Evolutionary conservation across 2,888 invertebrate species (phyloP).

Genomic region (Lordiphosa andalusiaca): DNA sequence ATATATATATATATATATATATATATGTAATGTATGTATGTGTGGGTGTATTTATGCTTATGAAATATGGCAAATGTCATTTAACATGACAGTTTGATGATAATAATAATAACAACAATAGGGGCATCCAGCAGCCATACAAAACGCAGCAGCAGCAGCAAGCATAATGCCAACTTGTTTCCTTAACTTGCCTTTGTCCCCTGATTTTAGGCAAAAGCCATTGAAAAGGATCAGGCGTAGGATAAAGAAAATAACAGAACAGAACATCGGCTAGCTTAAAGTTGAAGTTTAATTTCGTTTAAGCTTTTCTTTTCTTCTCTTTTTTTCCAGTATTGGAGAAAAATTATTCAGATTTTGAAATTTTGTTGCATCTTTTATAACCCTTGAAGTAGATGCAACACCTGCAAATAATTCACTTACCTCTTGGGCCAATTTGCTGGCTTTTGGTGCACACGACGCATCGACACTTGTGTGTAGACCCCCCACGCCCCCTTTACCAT

Average conservation of each 20-base stretch:
- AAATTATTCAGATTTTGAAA: too few species aligned
- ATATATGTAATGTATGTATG: conserved; percentile 26
- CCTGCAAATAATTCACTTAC: conserved; percentile 38
- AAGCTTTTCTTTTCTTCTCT: too few species aligned
- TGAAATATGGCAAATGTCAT: conserved; percentile 77
- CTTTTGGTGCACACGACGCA: conserved; percentile 21
- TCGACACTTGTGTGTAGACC: conserved; percentile 58
- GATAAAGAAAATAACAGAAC: too few species aligned
- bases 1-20: conserved; percentile 20
- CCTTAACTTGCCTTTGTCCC: too few species aligned
- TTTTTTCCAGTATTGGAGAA: too few species aligned
- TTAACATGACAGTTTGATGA: conserved; percentile 77
- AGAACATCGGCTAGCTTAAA: too few species aligned
- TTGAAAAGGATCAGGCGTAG: too few species aligned
- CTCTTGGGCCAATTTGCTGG: conserved; percentile 7
- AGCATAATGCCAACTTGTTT: too few species aligned
- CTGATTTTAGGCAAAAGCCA: too few species aligned
- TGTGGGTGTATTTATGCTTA: conserved; percentile 48
- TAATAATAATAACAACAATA: conserved; percentile 66
- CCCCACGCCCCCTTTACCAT: conserved; percentile 36
- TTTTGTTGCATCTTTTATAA: not conserved
- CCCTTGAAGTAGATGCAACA: not conserved
- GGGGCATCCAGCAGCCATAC: conserved; percentile 3
- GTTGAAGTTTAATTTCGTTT: too few species aligned
- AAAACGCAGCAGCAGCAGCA: too few species aligned